Evolutionary conservation across 2,888 invertebrate species (phyloP).

Genomic region (Callyntrura sp.): DNA sequence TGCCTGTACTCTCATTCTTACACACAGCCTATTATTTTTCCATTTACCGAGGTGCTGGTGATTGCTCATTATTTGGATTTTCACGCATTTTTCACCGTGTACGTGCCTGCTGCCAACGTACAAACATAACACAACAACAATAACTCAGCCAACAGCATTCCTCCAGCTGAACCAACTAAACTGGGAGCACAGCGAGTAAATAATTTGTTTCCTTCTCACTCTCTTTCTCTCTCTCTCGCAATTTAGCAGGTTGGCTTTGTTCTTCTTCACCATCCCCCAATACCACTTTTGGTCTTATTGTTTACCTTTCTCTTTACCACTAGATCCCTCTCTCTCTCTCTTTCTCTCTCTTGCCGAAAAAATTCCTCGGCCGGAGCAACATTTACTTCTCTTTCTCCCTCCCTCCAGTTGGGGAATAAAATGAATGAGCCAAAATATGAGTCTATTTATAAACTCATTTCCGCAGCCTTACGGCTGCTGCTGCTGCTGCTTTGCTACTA

Average conservation of each 20-base stretch:
- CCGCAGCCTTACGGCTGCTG: no score
- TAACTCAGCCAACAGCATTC: neutral
- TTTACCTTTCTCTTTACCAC: conserved; percentile 32
- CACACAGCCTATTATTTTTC: no score
- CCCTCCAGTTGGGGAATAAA: neutral
- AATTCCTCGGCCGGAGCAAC: neutral
- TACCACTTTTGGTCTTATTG: no score
- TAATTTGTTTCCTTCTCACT: conserved; percentile 19
- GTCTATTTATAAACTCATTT: conserved; percentile 15
- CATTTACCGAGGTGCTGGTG: no score
- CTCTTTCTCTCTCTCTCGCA: neutral
- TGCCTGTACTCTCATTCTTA: no score
- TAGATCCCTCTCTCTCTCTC: neutral
- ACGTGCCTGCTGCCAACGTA: no score
- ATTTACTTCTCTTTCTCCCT: neutral
- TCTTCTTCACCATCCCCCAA: no score
- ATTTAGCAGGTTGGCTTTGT: no score
- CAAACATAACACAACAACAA: no score
- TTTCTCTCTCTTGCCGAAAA: neutral
- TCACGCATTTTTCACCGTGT: no score
- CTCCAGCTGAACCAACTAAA: neutral
- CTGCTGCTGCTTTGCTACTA: no score
- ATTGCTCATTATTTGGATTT: no score
- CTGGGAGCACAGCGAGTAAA: neutral
- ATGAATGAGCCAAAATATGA: conserved; percentile 19